These are phyloP conservation scores for Carduelis carduelis DNA, from an alignment of 2,797 vertebrate genomes.

Conservation along the genomic window DNA sequence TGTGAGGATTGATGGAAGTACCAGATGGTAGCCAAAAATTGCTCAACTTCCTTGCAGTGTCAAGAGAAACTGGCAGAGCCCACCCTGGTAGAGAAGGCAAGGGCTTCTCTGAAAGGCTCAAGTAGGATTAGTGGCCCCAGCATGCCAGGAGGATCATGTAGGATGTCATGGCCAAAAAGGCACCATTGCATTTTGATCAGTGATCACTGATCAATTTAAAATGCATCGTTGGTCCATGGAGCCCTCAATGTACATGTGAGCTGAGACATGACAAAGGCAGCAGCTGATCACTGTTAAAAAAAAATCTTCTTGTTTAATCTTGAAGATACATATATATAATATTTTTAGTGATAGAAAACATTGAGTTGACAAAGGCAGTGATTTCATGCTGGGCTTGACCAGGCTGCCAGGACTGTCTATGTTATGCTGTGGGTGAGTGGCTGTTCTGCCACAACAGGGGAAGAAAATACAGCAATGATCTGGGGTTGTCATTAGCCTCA, in stretches of 20 bases:
- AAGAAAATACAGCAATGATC: background rate
- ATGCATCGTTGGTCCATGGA: rapidly evolving
- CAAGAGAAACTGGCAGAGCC: background rate
- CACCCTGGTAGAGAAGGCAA: background rate
- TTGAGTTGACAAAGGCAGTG: background rate
- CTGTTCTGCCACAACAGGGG: background rate
- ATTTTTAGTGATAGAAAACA: background rate
- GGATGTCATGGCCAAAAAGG: background rate
- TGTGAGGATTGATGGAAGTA: background rate
- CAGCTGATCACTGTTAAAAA: background rate
- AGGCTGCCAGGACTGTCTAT: background rate
- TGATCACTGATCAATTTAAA: background rate
- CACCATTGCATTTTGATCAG: background rate
- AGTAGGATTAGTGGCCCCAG: background rate
- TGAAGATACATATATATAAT: background rate
- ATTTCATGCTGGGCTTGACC: background rate
- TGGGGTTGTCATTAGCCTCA: background rate
- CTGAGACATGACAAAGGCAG: background rate
- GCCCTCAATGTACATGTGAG: background rate
- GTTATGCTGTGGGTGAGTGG: background rate
- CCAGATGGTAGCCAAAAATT: background rate
- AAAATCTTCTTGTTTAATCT: background rate
- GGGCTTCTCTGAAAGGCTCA: background rate
- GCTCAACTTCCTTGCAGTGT: background rate
- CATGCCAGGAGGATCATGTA: rapidly evolving